Evolutionary conservation across 2,113 vertebrate species (phyloP).

Genomic region (Pao palembangensis): DNA sequence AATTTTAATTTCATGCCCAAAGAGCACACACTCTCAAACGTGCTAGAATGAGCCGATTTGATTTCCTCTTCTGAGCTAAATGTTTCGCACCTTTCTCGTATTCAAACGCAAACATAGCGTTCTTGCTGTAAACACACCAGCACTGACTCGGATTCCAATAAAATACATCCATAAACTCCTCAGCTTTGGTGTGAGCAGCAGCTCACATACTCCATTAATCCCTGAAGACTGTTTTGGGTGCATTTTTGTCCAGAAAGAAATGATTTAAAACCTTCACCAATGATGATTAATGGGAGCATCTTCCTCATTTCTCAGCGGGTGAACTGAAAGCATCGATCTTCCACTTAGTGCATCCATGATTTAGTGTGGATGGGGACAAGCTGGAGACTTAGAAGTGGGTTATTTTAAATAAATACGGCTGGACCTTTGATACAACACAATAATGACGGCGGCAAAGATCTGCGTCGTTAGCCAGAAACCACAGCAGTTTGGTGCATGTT

Average conservation of each 20-base stretch:
- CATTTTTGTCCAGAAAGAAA: conserved; percentile 17
- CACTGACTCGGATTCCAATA: not conserved
- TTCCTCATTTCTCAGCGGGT: conserved; percentile 30
- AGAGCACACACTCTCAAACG: conserved; percentile 14
- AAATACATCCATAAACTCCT: too few species aligned
- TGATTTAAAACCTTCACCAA: conserved; percentile 28
- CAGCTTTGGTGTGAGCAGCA: too few species aligned
- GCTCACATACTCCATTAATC: conserved; percentile 24
- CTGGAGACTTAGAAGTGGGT: not conserved
- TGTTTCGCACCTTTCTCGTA: not conserved
- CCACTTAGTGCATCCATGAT: not conserved
- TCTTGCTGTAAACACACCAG: not conserved
- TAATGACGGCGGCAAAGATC: conserved; percentile 66
- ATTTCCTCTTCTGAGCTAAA: not conserved
- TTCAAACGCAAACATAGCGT: not conserved
- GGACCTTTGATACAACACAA: not conserved
- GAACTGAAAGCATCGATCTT: not conserved
- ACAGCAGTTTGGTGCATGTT: too few species aligned
- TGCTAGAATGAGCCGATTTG: conserved; percentile 12
- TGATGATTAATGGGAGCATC: conserved; percentile 26
- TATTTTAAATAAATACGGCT: too few species aligned
- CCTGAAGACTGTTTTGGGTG: not conserved
- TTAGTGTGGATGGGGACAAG: conserved; percentile 4
- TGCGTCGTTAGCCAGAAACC: conserved; percentile 1
- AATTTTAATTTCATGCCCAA: conserved; percentile 46